Conservation (phyloP, 2,113 vertebrate species). For the Halcyon malimbica region DNA sequence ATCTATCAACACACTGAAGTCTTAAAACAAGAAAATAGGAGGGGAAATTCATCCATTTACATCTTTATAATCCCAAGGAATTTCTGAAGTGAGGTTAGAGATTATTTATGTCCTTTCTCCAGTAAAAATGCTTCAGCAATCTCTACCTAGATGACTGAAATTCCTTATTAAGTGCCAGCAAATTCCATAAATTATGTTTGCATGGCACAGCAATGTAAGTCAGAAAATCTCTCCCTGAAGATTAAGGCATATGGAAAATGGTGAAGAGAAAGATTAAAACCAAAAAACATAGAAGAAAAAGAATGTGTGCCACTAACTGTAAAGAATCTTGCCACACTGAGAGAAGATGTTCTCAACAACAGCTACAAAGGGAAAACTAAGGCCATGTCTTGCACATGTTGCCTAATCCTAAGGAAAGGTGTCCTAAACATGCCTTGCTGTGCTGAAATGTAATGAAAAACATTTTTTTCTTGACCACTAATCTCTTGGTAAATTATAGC, state of each 20-base stretch:
- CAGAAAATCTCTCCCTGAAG: background rate
- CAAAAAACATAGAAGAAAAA: background rate
- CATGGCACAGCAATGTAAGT: background rate
- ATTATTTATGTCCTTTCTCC: background rate
- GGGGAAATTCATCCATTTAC: background rate
- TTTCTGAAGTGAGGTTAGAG: background rate
- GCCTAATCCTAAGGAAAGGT: background rate
- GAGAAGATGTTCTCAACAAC: background rate
- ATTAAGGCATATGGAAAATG: background rate
- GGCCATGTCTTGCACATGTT: background rate
- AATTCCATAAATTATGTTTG: background rate
- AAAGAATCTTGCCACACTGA: background rate
- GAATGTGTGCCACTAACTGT: background rate
- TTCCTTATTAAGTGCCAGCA: background rate
- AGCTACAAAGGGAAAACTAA: background rate
- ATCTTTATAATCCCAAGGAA: background rate
- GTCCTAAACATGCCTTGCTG: background rate
- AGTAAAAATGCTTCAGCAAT: background rate
- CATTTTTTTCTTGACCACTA: background rate
- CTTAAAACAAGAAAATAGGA: background rate
- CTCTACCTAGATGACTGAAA: background rate
- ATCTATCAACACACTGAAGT: background rate
- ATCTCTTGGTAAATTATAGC: background rate
- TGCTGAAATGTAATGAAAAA: background rate
- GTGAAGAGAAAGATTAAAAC: background rate